Evolutionary conservation across 2,888 invertebrate species (phyloP).

Genomic region (Coremacera marginata): DNA sequence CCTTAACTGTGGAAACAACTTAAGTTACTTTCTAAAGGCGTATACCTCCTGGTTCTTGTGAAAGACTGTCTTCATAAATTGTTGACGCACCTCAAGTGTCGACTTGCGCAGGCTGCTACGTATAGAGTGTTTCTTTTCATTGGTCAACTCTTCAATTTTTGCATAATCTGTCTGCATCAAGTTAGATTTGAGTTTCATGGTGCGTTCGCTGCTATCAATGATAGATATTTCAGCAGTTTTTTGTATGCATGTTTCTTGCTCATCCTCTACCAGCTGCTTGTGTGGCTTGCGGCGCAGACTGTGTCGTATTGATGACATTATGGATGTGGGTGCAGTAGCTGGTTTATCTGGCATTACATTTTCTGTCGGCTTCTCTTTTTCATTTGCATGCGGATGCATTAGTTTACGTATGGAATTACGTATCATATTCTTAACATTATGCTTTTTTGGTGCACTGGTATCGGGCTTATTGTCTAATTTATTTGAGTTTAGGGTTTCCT

Average conservation of each 20-base stretch:
- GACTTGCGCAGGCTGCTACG: conserved; percentile 64
- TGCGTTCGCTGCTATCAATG: conserved; percentile 63
- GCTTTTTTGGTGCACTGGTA: conserved; percentile 46
- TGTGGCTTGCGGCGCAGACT: conserved; percentile 63
- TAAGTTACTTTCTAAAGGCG: conserved; percentile 55
- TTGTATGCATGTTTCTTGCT: neutral
- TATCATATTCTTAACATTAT: conserved; percentile 59
- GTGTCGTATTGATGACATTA: conserved; percentile 59
- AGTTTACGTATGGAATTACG: conserved; percentile 66
- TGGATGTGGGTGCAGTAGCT: conserved; percentile 13
- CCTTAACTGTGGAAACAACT: too few relatives aligned
- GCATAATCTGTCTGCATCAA: conserved; percentile 58
- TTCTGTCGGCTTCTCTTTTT: conserved; percentile 2
- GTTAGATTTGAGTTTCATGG: conserved; percentile 61
- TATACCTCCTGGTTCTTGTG: conserved; percentile 66
- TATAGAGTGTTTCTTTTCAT: conserved; percentile 62
- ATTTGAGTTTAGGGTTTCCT: conserved; percentile 55
- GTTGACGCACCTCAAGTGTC: conserved; percentile 64
- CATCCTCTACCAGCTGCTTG: conserved; percentile 37
- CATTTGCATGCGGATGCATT: conserved; percentile 54
- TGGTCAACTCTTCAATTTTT: conserved; percentile 58
- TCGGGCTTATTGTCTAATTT: conserved; percentile 51
- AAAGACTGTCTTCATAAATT: conserved; percentile 64
- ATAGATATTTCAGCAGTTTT: conserved; percentile 60
- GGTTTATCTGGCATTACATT: conserved; percentile 36